Evolutionary conservation across 2,888 invertebrate genomes (phyloP).

Genomic region (Tachina lurida): DNA sequence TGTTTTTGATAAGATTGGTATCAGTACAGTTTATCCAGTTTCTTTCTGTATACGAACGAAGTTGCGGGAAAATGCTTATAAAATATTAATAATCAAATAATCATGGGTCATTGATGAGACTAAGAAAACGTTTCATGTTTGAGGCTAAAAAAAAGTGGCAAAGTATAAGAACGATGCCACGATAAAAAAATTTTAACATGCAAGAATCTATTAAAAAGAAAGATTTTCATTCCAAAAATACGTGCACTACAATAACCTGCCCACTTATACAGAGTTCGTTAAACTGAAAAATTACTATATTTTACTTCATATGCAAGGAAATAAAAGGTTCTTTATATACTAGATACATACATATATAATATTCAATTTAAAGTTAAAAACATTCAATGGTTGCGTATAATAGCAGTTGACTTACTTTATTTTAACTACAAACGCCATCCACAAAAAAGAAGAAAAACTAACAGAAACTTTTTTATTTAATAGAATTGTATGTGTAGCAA

Average conservation of each 20-base stretch:
- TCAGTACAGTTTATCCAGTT: no score
- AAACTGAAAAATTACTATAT: background rate
- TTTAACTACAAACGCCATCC: constrained; percentile 42
- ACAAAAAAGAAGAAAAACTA: background rate
- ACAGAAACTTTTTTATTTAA: constrained; percentile 42
- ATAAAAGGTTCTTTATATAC: constrained; percentile 1
- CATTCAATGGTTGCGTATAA: constrained; percentile 61
- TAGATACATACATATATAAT: background rate
- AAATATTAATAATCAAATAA: no score
- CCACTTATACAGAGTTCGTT: background rate
- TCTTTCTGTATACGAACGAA: no score
- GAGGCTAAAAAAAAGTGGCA: no score
- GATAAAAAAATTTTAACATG: no score
- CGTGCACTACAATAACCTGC: background rate
- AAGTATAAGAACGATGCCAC: no score
- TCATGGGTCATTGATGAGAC: no score
- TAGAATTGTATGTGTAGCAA: constrained; percentile 26
- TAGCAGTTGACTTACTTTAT: constrained; percentile 63
- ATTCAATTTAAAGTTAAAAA: constrained; percentile 39
- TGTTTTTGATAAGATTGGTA: no score
- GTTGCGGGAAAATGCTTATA: no score
- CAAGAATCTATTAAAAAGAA: no score
- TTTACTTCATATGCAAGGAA: constrained; percentile 19
- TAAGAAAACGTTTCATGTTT: no score
- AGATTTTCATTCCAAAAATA: no score